A percentile compares a stretch with the other conserved stretches of the same genome.
phyloP scores from a whole-genome alignment of 92 coral and sea anemone genomes.

The Blastomussa wellsi region DNA sequence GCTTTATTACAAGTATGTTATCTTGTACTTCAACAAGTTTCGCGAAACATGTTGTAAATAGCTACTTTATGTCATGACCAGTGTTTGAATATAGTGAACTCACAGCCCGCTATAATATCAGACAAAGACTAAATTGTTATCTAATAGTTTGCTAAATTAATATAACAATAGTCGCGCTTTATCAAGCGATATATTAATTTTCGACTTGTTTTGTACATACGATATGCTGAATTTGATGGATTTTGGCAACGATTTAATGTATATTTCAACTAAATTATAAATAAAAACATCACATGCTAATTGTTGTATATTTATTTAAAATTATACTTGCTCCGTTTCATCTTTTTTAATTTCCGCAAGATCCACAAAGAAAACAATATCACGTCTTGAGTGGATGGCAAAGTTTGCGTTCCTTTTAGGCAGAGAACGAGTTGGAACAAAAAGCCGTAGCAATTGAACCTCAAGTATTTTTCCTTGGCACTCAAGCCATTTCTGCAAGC shows the following conservation, averaged over 20 bases:
- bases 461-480: not conserved
- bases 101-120: not conserved
- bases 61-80: not conserved
- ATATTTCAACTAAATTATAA: slow-evolving; percentile 9
- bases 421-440: not conserved
- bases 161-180: not conserved
- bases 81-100: not conserved
- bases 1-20: slow-evolving; percentile 14
- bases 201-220: not conserved
- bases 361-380: not conserved
- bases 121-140: not conserved
- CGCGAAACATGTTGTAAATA: slow-evolving; percentile 10
- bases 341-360: not conserved
- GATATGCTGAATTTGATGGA: not conserved
- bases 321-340: not conserved
- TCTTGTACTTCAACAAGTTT: slow-evolving; percentile 19
- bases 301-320: slow-evolving; percentile 18
- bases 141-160: slow-evolving; percentile 1
- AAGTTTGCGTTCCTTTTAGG: not conserved
- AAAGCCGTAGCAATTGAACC: not conserved
- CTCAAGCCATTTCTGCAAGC: not conserved
- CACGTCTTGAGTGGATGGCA: not conserved
- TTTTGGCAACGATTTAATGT: slow-evolving; percentile 7
- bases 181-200: not conserved
- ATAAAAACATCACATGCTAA: not conserved